Evolutionary conservation across 2,888 invertebrate genomes (phyloP), one percentile per base, ranked within the genome.

Genomic region (Tillus elongatus): DNA sequence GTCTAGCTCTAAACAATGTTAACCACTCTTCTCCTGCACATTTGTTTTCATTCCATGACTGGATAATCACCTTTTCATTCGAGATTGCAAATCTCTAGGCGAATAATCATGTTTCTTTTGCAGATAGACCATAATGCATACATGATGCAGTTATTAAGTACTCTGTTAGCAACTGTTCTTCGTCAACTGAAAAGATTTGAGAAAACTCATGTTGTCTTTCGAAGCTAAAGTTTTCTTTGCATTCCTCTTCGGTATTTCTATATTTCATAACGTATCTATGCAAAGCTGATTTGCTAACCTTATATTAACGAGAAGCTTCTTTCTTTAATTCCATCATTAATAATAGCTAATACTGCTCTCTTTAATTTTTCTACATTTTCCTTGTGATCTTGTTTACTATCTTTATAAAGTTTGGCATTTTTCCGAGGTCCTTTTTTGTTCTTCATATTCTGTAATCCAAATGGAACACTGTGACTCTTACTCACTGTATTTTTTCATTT

Each of bases 51-150:
- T 38, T 40, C 47, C 47, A 48, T 15, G n/a, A 33, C 15, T 35
- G 14, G 13, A 44, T 44, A 33, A 43, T 39, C 28, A 40, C 37
- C 33, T 39, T 45, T 28, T 40, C 28, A 36, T 46, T 42, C 30
- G 44, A 41, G 36, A 47, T 41, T 37, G 41, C 41, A 39, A 42
- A 37, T 30, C 29, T 15, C 15, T 34, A 42, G 3, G 37, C 40
- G 4, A 37, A 30, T 28, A 19, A 19, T 19, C 24, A n/a, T 19
- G 24, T 19, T 19, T 19, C 24, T 19, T 19, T 19, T 19, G 24
- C 6, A 19, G 24, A 19, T 19, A 19, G n/a, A 19, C 24, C 6
- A 19, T 19, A 19, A 19, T n/a, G 6, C n/a, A n/a, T n/a, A n/a
- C n/a, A n/a, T n/a, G n/a, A n/a, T n/a, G n/a, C n/a, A n/a, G n/a